Conservation (phyloP, 2,113 vertebrate species). For the Aphyosemion australe region DNA sequence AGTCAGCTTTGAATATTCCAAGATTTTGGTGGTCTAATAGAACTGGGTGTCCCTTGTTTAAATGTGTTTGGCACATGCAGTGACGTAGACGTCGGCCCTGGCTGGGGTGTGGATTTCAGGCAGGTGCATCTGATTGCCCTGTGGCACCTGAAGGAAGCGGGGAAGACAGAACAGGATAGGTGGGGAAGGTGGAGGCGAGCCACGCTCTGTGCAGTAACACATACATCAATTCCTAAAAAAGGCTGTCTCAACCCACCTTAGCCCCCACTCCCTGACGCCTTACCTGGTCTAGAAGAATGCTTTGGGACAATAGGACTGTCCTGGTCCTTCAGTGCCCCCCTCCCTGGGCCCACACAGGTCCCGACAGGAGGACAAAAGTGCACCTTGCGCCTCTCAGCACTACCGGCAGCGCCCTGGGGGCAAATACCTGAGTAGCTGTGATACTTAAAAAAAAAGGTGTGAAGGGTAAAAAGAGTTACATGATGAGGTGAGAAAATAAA, state of each 20-base stretch:
- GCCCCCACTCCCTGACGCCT: slow-evolving; percentile 28
- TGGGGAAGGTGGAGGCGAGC: slow-evolving; percentile 42
- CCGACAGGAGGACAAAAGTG: slow-evolving; percentile 80
- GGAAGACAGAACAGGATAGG: slow-evolving; percentile 38
- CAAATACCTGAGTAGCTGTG: slow-evolving; percentile 78
- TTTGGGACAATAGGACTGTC: slow-evolving; percentile 71
- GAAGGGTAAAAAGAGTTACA: slow-evolving; percentile 7
- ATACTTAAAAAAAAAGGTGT: slow-evolving; percentile 22
- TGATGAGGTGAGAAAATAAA: slow-evolving; percentile 4
- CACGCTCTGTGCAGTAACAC: slow-evolving; percentile 46
- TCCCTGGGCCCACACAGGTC: slow-evolving; percentile 68
- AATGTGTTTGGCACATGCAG: slow-evolving; percentile 61
- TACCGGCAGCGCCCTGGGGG: slow-evolving; percentile 57
- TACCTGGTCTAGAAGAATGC: slow-evolving; percentile 68
- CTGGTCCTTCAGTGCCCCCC: slow-evolving; percentile 56
- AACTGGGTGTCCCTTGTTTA: no score
- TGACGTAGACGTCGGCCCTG: slow-evolving; percentile 68
- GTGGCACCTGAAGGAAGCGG: slow-evolving; percentile 57
- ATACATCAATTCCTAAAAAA: slow-evolving; percentile 20
- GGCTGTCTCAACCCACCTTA: slow-evolving; percentile 22
- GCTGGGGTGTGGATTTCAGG: slow-evolving; percentile 76
- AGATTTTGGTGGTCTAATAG: no score
- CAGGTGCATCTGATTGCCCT: slow-evolving; percentile 75
- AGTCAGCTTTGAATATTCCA: no score
- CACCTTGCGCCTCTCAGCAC: slow-evolving; percentile 79